Evolutionary conservation across 2,888 invertebrate genomes (phyloP).

Genomic region (Pyrgus malvae): DNA sequence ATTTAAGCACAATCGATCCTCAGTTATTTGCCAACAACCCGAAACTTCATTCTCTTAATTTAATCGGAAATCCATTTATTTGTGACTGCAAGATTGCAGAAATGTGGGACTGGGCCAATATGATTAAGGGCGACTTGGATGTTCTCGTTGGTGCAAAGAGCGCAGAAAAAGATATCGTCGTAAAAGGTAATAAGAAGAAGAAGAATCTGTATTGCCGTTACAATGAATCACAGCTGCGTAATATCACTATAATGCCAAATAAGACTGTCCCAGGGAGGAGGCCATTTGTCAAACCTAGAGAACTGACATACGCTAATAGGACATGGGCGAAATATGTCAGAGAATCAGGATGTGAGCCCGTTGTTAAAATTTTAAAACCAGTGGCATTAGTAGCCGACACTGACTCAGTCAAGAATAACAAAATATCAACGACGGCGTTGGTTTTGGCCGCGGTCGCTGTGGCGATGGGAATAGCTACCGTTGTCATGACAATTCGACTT

Average conservation of each 20-base stretch:
- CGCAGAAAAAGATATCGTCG: constrained; percentile 82
- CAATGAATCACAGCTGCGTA: constrained; percentile 79
- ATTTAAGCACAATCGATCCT: constrained; percentile 82
- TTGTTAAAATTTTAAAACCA: constrained; percentile 73
- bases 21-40: constrained; percentile 80
- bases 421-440: constrained; percentile 53
- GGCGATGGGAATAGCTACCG: constrained; percentile 50
- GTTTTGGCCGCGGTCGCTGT: constrained; percentile 62
- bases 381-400: constrained; percentile 59
- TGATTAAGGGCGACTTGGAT: constrained; percentile 84
- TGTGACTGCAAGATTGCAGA: constrained; percentile 86
- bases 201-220: constrained; percentile 84
- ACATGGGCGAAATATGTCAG: constrained; percentile 88
- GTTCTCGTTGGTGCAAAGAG: constrained; percentile 85
- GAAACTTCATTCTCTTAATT: constrained; percentile 81
- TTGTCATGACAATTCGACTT: constrained; percentile 64
- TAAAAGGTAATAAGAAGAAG: constrained; percentile 84
- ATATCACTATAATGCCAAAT: constrained; percentile 70
- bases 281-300: constrained; percentile 81
- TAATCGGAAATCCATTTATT: constrained; percentile 86
- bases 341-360: constrained; percentile 84
- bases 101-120: constrained; percentile 88
- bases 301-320: constrained; percentile 81
- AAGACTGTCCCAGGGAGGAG: constrained; percentile 79
- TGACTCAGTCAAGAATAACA: constrained; percentile 38